Conservation (phyloP, 2,888 invertebrate genomes). For the Leistus spinibarbis region DNA sequence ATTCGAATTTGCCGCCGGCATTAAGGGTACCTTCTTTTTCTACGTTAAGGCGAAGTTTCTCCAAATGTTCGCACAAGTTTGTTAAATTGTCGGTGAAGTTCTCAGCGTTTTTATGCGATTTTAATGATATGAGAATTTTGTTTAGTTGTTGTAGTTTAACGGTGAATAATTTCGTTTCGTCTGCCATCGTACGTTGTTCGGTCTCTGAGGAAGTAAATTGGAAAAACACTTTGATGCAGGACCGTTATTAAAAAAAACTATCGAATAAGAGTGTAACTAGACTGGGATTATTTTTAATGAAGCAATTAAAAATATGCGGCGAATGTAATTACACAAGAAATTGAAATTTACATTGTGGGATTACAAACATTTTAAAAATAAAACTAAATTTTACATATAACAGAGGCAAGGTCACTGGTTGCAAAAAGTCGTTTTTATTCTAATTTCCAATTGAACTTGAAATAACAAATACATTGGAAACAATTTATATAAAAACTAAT, state of each 20-base stretch:
- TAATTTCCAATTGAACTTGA: no score
- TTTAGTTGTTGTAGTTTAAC: conserved; percentile 54
- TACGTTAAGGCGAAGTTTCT: conserved; percentile 55
- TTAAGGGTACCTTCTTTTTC: conserved; percentile 67
- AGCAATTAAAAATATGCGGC: not conserved
- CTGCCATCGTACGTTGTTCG: conserved; percentile 53
- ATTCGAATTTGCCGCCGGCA: conserved; percentile 90
- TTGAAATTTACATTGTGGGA: conserved; percentile 2
- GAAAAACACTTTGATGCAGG: not conserved
- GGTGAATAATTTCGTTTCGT: conserved; percentile 57
- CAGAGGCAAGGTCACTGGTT: not conserved
- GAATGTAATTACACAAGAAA: not conserved
- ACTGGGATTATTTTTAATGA: not conserved
- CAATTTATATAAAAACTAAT: no score
- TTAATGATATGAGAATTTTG: conserved; percentile 49
- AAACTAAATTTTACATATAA: not conserved
- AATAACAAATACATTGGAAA: no score
- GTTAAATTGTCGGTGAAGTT: conserved; percentile 46
- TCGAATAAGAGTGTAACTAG: not conserved
- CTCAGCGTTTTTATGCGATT: conserved; percentile 42
- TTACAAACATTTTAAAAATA: not conserved
- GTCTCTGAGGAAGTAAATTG: conserved; percentile 43
- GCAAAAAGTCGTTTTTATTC: no score
- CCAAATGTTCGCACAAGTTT: conserved; percentile 53
- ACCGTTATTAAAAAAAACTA: not conserved